Base-by-base conservation (phyloP, 2,888 invertebrate genomes). In the Notodonta ziczac region DNA sequence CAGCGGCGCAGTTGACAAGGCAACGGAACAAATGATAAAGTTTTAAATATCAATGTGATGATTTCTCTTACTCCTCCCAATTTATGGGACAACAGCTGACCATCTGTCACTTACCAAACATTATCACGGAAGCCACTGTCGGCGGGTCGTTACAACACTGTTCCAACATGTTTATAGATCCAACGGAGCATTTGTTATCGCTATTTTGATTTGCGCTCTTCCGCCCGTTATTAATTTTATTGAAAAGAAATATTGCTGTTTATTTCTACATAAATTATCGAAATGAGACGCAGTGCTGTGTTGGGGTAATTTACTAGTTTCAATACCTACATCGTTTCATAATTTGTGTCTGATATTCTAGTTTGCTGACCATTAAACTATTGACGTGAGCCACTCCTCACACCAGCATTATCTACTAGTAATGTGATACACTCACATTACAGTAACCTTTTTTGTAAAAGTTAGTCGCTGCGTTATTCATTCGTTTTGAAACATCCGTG, bases 111-210 rank as follows among this genome's bases (percentile, higher is more conserved):
- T 10, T 10, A 5, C 39, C 16, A 39, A 39, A 10, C 13, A 40
- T 14, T 9, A 51, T 14, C 39, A 46, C 53, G 51, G 62, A 71
- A 59, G 66, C 65, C 63, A 67, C 62, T 65, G 67, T 66, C 66
- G 63, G 48, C 61, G n/a, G 55, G 12, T 14, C 40, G n/a, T 14
- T 61, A 42, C 53, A 57, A 65, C 62, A 61, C 58, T 57, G 66
- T 14, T 39, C 52, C 52, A 44, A 55, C 66, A 66, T 66, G 59
- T 71, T 71, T 73, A 73, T 69, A 69, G 56, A 69, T 67, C 65
- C 62, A 66, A 16, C 14, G 56, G 24, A 52, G 65, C 66, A 73
- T 69, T 71, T 73, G 71, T 58, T 60, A 57, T 35, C 56, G 52
- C 52, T 61, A 58, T 62, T 62, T 60, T 70, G 67, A 70, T 70